phyloP scores from a whole-genome alignment of 2,113 vertebrate species.

The Sphyrna mokarran region DNA sequence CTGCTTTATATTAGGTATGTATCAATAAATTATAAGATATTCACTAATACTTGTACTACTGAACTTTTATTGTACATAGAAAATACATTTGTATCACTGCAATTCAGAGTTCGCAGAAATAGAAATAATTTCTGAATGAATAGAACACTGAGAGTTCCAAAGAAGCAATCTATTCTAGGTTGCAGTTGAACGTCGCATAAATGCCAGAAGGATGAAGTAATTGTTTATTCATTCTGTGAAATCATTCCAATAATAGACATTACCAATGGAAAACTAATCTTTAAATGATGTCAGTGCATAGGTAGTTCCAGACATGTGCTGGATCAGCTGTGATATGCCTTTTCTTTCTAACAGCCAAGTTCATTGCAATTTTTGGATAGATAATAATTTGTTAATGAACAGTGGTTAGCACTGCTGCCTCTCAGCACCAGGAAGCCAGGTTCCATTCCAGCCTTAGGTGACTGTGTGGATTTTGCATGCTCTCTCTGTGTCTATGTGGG shows the following conservation, averaged over 20 bases:
- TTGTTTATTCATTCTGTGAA: neutral
- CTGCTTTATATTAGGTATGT: neutral
- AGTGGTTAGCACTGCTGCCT: no score
- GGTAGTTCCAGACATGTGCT: neutral
- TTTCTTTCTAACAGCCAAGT: neutral
- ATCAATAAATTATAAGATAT: neutral
- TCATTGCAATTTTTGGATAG: neutral
- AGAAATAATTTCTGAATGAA: constrained; percentile 1
- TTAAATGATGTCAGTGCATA: neutral
- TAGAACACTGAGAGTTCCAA: neutral
- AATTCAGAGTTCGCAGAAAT: neutral
- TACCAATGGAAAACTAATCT: neutral
- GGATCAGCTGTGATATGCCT: neutral
- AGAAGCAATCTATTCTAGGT: neutral
- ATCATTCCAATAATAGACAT: neutral
- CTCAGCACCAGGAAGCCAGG: no score
- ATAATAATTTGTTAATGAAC: neutral
- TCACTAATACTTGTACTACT: neutral
- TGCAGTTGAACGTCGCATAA: neutral
- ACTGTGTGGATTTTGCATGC: no score
- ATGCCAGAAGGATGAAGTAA: neutral
- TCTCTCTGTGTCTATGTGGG: no score
- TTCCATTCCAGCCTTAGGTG: no score
- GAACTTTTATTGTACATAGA: neutral
- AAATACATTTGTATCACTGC: neutral